Percentiles rank a stretch among this genome's conserved stretches.
phyloP scores from a whole-genome alignment of 2,797 vertebrate species.

The Syngnathus acus region DNA sequence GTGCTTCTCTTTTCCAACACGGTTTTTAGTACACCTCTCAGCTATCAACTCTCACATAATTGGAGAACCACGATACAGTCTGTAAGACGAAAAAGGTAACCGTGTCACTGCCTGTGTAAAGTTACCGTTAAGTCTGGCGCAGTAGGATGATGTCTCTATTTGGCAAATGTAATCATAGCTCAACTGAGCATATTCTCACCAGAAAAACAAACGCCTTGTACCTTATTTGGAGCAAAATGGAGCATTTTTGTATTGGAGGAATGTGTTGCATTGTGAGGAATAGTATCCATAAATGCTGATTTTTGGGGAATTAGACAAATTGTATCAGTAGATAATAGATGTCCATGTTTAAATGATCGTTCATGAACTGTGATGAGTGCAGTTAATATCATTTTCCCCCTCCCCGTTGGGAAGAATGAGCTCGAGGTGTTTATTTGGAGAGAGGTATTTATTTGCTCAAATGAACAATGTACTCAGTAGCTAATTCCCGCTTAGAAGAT shows the following conservation, averaged over 20 bases:
- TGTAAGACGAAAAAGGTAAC: slow-evolving; percentile 52
- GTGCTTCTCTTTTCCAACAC: no score
- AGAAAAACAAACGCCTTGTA: slow-evolving; percentile 16
- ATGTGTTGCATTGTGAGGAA: not conserved
- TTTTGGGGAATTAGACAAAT: not conserved
- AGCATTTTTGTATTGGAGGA: not conserved
- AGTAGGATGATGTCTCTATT: slow-evolving; percentile 44
- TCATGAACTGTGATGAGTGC: not conserved
- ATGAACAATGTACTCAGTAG: not conserved
- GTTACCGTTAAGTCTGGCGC: slow-evolving; percentile 49
- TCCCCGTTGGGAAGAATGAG: no score
- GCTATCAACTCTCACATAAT: no score
- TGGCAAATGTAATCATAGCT: slow-evolving; percentile 31
- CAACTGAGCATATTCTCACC: slow-evolving; percentile 10
- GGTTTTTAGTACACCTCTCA: no score
- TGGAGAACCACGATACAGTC: slow-evolving; percentile 8
- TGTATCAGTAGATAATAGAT: not conserved
- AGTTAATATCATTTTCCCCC: not conserved
- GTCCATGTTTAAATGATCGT: not conserved
- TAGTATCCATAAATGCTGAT: not conserved
- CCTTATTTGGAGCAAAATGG: not conserved
- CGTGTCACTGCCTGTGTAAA: slow-evolving; percentile 47
- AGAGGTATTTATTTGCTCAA: no score
- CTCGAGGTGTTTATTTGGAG: no score
- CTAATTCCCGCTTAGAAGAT: not conserved